Evolutionary conservation across 1,140 invertebrate species (phyloP).

Genomic region (Lycorma delicatula): DNA sequence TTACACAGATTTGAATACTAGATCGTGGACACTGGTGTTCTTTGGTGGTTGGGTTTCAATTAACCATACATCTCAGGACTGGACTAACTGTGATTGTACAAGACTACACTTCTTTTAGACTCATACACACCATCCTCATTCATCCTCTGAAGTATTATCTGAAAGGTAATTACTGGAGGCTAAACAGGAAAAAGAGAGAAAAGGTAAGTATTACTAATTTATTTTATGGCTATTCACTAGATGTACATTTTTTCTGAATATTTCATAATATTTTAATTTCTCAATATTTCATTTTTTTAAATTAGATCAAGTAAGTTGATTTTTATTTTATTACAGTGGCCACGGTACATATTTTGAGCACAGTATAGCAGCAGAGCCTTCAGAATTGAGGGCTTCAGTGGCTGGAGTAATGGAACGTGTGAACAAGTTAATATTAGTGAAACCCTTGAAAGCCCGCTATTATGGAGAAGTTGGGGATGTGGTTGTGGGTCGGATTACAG

Average conservation of each 20-base stretch:
- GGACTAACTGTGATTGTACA: no score
- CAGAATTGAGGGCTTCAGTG: constrained; percentile 78
- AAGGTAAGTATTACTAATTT: no score
- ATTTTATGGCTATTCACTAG: not conserved
- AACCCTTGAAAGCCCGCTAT: constrained; percentile 80
- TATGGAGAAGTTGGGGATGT: constrained; percentile 96
- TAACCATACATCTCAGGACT: no score
- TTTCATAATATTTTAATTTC: constrained; percentile 9
- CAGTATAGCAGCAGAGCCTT: no score
- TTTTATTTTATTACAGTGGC: constrained; percentile 53
- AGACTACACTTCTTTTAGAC: no score
- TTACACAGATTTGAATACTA: no score
- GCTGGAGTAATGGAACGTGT: constrained; percentile 89
- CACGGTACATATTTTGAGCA: constrained; percentile 89
- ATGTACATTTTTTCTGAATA: constrained; percentile 5
- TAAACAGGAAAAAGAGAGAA: no score
- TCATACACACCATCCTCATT: no score
- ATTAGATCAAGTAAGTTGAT: constrained; percentile 14
- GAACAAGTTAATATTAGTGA: constrained; percentile 88
- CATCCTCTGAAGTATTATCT: no score
- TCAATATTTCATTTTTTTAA: constrained; percentile 4
- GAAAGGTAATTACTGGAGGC: not conserved
- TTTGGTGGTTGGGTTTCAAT: no score
- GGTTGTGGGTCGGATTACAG: constrained; percentile 85
- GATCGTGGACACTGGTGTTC: no score